Evolutionary conservation across 2,888 invertebrate genomes (phyloP).

Genomic region (Ypsolopha scabrella): DNA sequence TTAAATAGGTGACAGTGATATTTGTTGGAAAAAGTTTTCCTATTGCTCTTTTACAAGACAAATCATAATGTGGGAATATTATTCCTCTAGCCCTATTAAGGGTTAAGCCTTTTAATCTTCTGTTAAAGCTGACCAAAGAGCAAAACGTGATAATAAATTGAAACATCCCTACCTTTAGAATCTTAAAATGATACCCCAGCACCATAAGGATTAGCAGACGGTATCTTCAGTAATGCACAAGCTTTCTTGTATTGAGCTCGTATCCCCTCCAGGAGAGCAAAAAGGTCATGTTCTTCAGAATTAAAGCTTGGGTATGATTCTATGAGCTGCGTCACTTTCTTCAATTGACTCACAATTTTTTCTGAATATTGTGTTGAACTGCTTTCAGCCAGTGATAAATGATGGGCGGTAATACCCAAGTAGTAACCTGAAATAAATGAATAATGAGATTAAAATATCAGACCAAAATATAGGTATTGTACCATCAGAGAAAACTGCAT

Average conservation of each 20-base stretch:
- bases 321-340: slow-evolving; percentile 70
- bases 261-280: slow-evolving; percentile 72
- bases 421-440: slow-evolving; percentile 72
- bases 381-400: slow-evolving; percentile 36
- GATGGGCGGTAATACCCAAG: slow-evolving; percentile 69
- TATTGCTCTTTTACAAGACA: too few species aligned
- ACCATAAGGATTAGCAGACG: slow-evolving; percentile 65
- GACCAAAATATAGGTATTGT: too few species aligned
- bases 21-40: too few species aligned
- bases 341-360: slow-evolving; percentile 66
- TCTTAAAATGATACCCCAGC: slow-evolving; percentile 72
- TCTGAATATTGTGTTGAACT: slow-evolving; percentile 44
- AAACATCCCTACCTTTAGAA: slow-evolving; percentile 10
- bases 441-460: too few species aligned
- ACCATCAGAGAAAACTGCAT: too few species aligned
- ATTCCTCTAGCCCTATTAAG: too few species aligned
- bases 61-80: too few species aligned
- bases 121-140: too few species aligned
- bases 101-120: too few species aligned
- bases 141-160: slow-evolving; percentile 21
- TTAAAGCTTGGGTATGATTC: slow-evolving; percentile 75
- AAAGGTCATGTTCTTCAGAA: slow-evolving; percentile 74
- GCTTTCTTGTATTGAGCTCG: slow-evolving; percentile 77
- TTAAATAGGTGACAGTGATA: too few species aligned
- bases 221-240: slow-evolving; percentile 75